A percentile compares a stretch with the other conserved stretches of the same genome.
Conservation (phyloP, 2,113 vertebrate species). For the Chaetodon auriga region DNA sequence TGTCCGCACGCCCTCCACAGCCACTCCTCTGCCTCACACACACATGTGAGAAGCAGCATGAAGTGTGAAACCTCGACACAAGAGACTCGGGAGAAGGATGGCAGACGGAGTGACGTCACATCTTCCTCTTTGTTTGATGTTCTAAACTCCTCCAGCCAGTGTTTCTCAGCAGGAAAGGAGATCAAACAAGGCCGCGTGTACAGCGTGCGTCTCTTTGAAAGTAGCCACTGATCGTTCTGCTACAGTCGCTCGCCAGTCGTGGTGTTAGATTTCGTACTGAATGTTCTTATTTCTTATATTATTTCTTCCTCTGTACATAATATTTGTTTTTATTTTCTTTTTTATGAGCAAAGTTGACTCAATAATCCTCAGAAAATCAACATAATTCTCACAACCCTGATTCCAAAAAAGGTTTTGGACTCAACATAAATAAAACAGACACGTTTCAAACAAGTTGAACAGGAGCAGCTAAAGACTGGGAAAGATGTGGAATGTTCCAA, state of each 20-base stretch:
- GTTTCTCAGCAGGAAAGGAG: constrained; percentile 48
- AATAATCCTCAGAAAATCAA: neutral
- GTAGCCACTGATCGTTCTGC: neutral
- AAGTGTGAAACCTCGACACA: constrained; percentile 23
- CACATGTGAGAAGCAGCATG: constrained; percentile 27
- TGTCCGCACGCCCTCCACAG: constrained; percentile 15
- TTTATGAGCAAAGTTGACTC: neutral
- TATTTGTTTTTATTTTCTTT: neutral
- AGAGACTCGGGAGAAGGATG: constrained; percentile 13
- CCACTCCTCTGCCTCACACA: neutral
- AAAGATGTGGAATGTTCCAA: too few relatives aligned
- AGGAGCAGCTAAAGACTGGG: too few relatives aligned
- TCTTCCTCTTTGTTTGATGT: constrained; percentile 56
- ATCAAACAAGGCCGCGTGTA: constrained; percentile 41
- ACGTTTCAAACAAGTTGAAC: too few relatives aligned
- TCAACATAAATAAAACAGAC: too few relatives aligned
- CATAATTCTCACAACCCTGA: too few relatives aligned
- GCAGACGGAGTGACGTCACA: constrained; percentile 31
- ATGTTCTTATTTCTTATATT: neutral
- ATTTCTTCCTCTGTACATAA: neutral
- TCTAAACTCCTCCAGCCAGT: constrained; percentile 45
- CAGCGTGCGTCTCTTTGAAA: constrained; percentile 26
- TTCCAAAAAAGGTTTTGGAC: too few relatives aligned
- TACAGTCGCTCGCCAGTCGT: constrained; percentile 29
- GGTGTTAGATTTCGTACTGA: neutral